phyloP scores from a whole-genome alignment of 2,797 vertebrate species.

The Thalassophryne amazonica region DNA sequence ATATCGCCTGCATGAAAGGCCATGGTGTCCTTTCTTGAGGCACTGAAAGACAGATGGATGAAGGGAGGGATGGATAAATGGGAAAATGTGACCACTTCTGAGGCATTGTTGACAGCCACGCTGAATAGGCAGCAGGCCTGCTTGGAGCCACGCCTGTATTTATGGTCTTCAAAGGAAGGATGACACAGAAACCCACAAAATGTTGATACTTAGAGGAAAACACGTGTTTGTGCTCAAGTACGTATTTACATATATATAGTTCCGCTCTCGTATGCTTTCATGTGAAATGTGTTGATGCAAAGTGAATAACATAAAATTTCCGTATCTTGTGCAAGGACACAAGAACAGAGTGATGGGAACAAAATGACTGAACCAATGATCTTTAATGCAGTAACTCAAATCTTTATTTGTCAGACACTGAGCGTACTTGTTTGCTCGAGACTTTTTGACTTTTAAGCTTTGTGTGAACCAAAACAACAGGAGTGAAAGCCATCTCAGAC shows the following conservation, averaged over 20 bases:
- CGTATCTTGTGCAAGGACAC: no score
- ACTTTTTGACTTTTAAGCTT: no score
- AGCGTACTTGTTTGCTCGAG: no score
- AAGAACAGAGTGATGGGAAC: no score
- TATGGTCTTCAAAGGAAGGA: conserved; percentile 76
- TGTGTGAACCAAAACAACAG: no score
- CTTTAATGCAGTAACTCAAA: no score
- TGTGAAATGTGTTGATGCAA: neutral
- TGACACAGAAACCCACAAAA: conserved; percentile 63
- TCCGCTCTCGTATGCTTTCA: neutral
- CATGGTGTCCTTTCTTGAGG: conserved; percentile 60
- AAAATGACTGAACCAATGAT: no score
- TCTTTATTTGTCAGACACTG: no score
- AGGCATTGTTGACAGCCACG: conserved; percentile 79
- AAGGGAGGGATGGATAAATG: conserved; percentile 67
- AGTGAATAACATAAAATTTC: no score
- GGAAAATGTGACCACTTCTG: conserved; percentile 80
- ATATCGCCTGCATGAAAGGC: conserved; percentile 52
- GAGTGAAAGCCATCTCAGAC: no score
- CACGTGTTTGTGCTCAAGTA: conserved; percentile 41
- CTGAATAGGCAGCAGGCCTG: conserved; percentile 73
- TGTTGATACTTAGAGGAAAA: conserved; percentile 64
- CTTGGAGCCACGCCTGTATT: conserved; percentile 73
- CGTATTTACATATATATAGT: conserved; percentile 41
- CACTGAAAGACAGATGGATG: conserved; percentile 53